Base-by-base conservation (phyloP, 2,888 invertebrate genomes). In the Magallana nippona region DNA sequence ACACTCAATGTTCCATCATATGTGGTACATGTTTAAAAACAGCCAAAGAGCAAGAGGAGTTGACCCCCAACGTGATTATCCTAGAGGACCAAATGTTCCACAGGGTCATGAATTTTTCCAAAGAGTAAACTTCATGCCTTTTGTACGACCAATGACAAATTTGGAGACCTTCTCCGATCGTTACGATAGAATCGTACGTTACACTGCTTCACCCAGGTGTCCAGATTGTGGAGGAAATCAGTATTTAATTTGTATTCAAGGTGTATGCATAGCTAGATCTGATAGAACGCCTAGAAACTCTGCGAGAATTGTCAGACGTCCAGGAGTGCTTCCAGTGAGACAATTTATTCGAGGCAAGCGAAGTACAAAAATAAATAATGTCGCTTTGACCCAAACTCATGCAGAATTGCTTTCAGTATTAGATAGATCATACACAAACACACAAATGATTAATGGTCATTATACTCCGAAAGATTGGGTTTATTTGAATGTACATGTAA, bases 41-140 rank as follows among this genome's bases (percentile, higher is more conserved):
- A 71, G 32, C 17, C 71, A 71, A 13, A 22, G 71, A 27, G 27
- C 17, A 27, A 56, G 83, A 11, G 84, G 88, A n/a, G 86, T 88
- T 0, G 86, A 90, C 63, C 88, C 91, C 5, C 79, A 79, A 8
- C 79, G 32, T 3, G 89, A 89, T 77, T 89, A 89, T 79, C 89
- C 89, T 11, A 32, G 79, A 1, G 80, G 80, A 2, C 56, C 80
- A 15, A 77, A 56, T 77, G 80, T 80, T 8, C 57, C 71, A 22
- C 55, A 56, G 55, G 83, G 83, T 2, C 83, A 83, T 32, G 77
- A 83, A 81, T 71, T 44, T 15, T 78, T 79, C 55, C 56, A 32
- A 55, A 32, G 71, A 17, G 81, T 83, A 32, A 86, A 85, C 10
- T 77, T 80, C 55, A 87, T 87, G 55, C 86, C 87, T 1, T 82